Evolutionary conservation across 2,797 vertebrate genomes (phyloP), one percentile per base, ranked within the genome.

Genomic region (Dicrostonyx torquatus): DNA sequence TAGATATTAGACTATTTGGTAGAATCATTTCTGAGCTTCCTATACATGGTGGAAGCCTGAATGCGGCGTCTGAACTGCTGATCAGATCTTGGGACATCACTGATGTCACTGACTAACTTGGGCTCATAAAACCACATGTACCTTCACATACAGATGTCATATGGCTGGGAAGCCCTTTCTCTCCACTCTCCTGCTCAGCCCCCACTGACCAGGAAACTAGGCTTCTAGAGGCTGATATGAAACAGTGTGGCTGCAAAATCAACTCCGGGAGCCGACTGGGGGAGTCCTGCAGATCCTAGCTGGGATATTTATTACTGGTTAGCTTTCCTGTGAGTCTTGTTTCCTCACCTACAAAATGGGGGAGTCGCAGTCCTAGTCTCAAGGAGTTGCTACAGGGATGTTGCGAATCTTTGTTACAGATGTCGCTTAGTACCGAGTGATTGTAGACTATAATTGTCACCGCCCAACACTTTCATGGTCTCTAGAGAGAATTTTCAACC

Each of bases 231-330:
- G 53, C 1, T 2, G 4, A 26, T 15, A 17, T 14, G 34, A 76
- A 86, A 22, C 12, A 34, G 1, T 1, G 15, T 5, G 0, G 17
- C n/a, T 26, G 80, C 20, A 68, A 20, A 12, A 14, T 0, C 0
- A 79, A 43, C 26, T 72, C 68, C 68, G n/a, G 60, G 90, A 94
- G 55, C 6, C 45, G 40, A 55, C 13, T 20, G 0, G 6, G 20
- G 60, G n/a, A 10, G 24, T 40, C 7, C 29, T 91, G 43, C 18
- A 7, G 26, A 45, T 77, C 18, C n/a, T 70, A 43, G 17, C 40
- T 88, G 10, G 1, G 2, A 43, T 58, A 20, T 53, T 58, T 15
- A n/a, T 0, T n/a, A 15, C 22, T 75, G 34, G 0, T 58, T 82
- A 43, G 6, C 24, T 13, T 87, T n/a, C 18, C 10, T 1, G 1